Evolutionary conservation across 2,888 invertebrate species (phyloP).

Genomic region (Tillus elongatus): DNA sequence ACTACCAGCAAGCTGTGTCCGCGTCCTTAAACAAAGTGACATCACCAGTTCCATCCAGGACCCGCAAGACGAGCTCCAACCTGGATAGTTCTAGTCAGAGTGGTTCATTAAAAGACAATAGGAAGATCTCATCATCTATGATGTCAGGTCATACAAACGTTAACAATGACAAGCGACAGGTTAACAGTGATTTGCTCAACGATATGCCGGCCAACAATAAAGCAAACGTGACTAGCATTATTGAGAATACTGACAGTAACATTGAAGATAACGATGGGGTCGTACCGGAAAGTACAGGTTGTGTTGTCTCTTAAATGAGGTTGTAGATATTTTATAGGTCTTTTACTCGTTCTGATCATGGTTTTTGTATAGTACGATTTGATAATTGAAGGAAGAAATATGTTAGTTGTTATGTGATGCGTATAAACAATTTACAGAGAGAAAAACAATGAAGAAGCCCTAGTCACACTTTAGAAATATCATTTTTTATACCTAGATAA

Average conservation of each 20-base stretch:
- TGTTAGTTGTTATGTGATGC: too few relatives aligned
- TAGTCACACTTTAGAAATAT: too few relatives aligned
- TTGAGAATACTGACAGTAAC: slow-evolving; percentile 18
- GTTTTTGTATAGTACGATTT: too few relatives aligned
- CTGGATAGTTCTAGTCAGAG: slow-evolving; percentile 30
- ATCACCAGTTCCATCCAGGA: slow-evolving; percentile 30
- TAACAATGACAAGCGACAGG: slow-evolving; percentile 22
- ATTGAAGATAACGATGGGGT: slow-evolving; percentile 21
- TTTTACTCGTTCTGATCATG: too few relatives aligned
- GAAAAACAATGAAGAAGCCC: too few relatives aligned
- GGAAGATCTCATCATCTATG: too few relatives aligned
- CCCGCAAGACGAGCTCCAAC: slow-evolving; percentile 37
- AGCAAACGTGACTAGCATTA: slow-evolving; percentile 16
- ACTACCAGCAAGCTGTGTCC: slow-evolving; percentile 40
- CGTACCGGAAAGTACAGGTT: slow-evolving; percentile 33
- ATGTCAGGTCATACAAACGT: too few relatives aligned
- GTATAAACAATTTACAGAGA: too few relatives aligned
- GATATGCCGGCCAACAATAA: slow-evolving; percentile 22
- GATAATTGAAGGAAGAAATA: too few relatives aligned
- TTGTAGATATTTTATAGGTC: too few relatives aligned
- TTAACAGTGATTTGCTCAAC: slow-evolving; percentile 25
- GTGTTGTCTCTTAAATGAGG: slow-evolving; percentile 33
- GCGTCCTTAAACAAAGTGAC: slow-evolving; percentile 34
- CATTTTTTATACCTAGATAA: too few relatives aligned
- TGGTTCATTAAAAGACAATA: slow-evolving; percentile 26